Evolutionary conservation across 2,888 invertebrate species (phyloP), one percentile per base, ranked within the genome.

Genomic region (Oxyteleia sp.): DNA sequence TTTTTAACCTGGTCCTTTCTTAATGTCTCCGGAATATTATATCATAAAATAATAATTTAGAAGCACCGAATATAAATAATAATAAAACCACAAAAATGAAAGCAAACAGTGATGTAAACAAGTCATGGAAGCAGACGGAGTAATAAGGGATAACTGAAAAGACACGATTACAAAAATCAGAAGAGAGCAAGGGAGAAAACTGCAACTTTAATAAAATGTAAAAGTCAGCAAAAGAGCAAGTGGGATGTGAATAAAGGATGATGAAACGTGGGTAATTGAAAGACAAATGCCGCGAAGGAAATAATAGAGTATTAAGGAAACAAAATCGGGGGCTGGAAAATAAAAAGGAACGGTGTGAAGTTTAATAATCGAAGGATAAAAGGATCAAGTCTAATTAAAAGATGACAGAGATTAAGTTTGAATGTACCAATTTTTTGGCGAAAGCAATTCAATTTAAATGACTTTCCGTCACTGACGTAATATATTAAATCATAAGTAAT

Each of bases 261-360:
- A 26, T 26, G 43, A 18, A 43, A 59, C n/a, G 59, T 13, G 32
- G 35, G 43, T 64, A 64, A 64, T 64, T 13, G 49, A 64, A 49
- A 64, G 49, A 49, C 61, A 18, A 64, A 64, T 35, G 20, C 32
- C 15, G n/a, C 47, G 13, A 8, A 32, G n/a, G 18, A 63, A 63
- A 47, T 63, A 63, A 63, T 63, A 5, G 63, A 15, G 59, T 43
- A 61, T 61, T 61, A 26, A 20, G 15, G 43, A 18, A 38, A 41
- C 5, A 41, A 61, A 29, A 13, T 13, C 15, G 4, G 18, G 32
- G 16, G 47, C 32, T 47, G 29, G 11, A 26, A 26, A 18, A 45
- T 13, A 10, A 45, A 32, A 45, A 16, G 41, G 53, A 4, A 51
- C 53, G 15, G 15, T 41, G 15, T 26, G 16, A 35, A 53, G 11